Evolutionary conservation across 2,797 vertebrate genomes (phyloP).

Genomic region (Poecilia gillii): DNA sequence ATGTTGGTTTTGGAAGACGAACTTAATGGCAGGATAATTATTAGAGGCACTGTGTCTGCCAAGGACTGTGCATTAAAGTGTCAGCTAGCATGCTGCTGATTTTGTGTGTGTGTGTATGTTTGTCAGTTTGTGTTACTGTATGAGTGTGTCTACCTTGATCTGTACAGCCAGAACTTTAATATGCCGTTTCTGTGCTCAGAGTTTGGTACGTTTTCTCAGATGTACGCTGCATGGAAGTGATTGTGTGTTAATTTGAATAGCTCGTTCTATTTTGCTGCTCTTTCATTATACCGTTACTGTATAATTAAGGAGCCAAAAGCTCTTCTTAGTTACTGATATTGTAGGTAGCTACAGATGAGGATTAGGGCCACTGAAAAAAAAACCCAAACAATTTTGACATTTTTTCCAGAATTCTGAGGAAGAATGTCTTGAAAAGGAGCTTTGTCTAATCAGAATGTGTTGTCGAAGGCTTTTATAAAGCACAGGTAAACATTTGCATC

Average conservation of each 20-base stretch:
- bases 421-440: neutral
- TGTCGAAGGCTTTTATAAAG: neutral
- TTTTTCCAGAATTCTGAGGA: neutral
- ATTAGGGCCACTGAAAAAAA: neutral
- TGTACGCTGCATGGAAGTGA: neutral
- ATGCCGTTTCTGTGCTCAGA: neutral
- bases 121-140: neutral
- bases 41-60: slow-evolving; percentile 4
- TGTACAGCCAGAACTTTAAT: neutral
- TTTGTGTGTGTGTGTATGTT: neutral
- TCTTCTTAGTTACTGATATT: neutral
- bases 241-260: neutral
- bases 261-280: neutral
- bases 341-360: neutral
- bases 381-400: neutral
- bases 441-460: no score
- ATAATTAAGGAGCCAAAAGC: neutral
- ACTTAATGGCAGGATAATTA: slow-evolving; percentile 35
- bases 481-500: neutral
- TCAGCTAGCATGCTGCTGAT: slow-evolving; percentile 9
- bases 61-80: slow-evolving; percentile 25
- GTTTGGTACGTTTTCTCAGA: neutral
- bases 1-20: slow-evolving; percentile 17
- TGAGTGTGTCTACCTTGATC: neutral
- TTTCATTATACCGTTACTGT: neutral